Conservation (phyloP, 1,140 invertebrate species). For the Melipona quadrifasciata region DNA sequence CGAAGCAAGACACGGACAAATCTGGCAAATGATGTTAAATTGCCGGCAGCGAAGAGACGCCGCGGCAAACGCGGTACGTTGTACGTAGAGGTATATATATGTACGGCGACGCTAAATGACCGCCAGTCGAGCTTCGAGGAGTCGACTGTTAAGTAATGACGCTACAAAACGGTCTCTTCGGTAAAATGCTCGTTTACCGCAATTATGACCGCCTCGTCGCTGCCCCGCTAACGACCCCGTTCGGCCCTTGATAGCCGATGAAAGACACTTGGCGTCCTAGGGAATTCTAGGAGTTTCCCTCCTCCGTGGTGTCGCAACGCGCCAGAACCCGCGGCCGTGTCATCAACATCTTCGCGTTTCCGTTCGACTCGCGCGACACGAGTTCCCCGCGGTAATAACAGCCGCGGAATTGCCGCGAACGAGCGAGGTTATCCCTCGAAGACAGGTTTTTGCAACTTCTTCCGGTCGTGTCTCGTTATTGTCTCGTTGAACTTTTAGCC, state of each 20-base stretch:
- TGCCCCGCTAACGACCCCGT: constrained; percentile 21
- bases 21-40: constrained; percentile 58
- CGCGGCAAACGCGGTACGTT: no score
- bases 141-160: constrained; percentile 56
- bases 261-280: constrained; percentile 16
- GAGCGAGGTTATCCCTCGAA: not conserved
- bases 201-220: constrained; percentile 50
- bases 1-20: constrained; percentile 40
- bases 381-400: not conserved
- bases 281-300: not conserved
- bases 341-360: not conserved
- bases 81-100: no score
- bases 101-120: constrained; percentile 46
- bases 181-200: constrained; percentile 49
- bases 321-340: not conserved
- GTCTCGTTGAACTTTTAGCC: not conserved
- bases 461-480: not conserved
- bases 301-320: not conserved
- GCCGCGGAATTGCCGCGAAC: no score
- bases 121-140: not conserved
- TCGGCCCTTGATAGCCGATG: constrained; percentile 35
- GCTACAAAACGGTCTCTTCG: constrained; percentile 50
- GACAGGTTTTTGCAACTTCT: not conserved
- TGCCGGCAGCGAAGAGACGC: constrained; percentile 20
- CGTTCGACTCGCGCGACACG: not conserved